A percentile compares a stretch with the other conserved stretches of the same genome.
Evolutionary conservation across 2,888 invertebrate species (phyloP).

Genomic region (Gryllus longicercus): DNA sequence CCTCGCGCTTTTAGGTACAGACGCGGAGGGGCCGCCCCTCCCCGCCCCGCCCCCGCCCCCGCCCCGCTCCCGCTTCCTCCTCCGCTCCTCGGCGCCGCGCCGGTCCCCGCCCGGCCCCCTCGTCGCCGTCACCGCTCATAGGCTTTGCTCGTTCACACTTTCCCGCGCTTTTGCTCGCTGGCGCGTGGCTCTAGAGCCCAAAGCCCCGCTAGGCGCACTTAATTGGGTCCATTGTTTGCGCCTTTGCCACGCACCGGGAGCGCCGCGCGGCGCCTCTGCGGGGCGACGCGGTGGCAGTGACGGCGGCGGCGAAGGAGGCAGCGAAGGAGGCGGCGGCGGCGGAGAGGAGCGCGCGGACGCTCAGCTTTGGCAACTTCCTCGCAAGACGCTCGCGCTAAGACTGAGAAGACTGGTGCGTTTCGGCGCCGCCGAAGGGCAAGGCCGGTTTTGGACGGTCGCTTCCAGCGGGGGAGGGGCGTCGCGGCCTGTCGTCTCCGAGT

Average conservation of each 20-base stretch:
- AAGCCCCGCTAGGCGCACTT: conserved; percentile 17
- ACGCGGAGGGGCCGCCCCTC: too few species aligned
- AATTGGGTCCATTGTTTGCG: conserved; percentile 17
- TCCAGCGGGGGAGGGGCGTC: too few species aligned
- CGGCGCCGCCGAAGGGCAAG: not conserved
- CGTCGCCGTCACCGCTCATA: not conserved
- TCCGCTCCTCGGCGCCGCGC: not conserved
- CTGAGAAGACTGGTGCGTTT: not conserved
- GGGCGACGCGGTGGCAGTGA: not conserved
- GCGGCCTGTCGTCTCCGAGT: too few species aligned
- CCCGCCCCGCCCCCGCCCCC: not conserved
- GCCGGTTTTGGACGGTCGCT: too few species aligned
- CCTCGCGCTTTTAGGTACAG: not conserved
- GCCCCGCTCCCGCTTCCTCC: not conserved
- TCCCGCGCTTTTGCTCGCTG: conserved; percentile 8
- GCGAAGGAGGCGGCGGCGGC: not conserved
- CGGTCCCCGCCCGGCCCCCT: not conserved
- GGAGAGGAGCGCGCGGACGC: not conserved
- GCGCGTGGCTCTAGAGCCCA: conserved; percentile 8
- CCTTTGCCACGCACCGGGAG: conserved; percentile 1
- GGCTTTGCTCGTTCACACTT: conserved; percentile 17
- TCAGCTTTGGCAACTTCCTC: conserved; percentile 1
- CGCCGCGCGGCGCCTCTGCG: too few species aligned
- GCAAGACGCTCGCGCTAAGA: not conserved
- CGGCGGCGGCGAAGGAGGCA: not conserved